Conservation (phyloP, 1,140 invertebrate genomes). For the Platyscapa corneri region DNA sequence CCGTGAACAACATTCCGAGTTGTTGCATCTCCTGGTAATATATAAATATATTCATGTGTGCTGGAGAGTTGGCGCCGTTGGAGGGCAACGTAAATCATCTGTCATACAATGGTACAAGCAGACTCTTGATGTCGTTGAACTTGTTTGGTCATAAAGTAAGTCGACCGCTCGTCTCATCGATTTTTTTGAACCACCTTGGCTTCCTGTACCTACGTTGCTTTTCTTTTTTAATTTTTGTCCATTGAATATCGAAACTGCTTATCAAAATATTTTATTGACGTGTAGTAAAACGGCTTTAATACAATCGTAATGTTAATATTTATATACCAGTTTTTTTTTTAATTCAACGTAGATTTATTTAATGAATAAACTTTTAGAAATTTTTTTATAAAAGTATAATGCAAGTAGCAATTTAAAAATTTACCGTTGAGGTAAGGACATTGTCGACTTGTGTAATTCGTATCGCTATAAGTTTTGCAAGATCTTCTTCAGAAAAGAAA, state of each 20-base stretch:
- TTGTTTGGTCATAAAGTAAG: conserved; percentile 28
- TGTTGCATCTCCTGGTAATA: conserved; percentile 25
- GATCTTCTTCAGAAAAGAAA: background rate
- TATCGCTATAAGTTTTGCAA: background rate
- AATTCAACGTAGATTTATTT: background rate
- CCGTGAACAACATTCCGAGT: background rate
- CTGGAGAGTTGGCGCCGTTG: conserved; percentile 6
- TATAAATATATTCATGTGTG: background rate
- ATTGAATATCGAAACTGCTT: background rate
- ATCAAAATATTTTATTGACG: background rate
- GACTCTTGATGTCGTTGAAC: conserved; percentile 17
- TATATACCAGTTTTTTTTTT: background rate
- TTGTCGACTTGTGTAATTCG: background rate
- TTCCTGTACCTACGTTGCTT: background rate
- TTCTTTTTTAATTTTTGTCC: background rate
- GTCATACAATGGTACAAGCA: background rate
- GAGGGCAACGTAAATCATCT: conserved; percentile 27
- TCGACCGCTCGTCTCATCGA: background rate
- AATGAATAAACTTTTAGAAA: background rate
- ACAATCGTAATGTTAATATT: background rate
- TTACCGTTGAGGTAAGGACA: background rate
- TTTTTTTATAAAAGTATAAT: background rate
- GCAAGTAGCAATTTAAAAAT: background rate
- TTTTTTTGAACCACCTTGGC: conserved; percentile 13
- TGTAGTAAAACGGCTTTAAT: background rate